phyloP scores from a whole-genome alignment of 1,140 invertebrate genomes.

The Dolichoris vasculosae region DNA sequence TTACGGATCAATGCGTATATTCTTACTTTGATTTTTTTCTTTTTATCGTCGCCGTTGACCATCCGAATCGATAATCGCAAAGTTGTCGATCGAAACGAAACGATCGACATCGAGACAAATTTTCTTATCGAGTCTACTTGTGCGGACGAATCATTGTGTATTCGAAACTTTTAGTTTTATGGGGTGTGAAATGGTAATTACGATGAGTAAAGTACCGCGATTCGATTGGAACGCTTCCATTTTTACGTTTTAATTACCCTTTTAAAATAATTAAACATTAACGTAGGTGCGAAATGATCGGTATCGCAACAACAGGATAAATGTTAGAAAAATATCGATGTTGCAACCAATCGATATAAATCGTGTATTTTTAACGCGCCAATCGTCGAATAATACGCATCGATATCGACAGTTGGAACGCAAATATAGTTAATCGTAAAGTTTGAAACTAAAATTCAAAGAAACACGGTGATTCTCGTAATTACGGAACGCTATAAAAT shows the following conservation, averaged over 20 bases:
- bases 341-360: too few relatives aligned
- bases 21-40: neutral
- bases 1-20: neutral
- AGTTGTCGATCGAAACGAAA: neutral
- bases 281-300: neutral
- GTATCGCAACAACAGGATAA: too few relatives aligned
- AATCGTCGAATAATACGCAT: too few relatives aligned
- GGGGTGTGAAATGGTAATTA: neutral
- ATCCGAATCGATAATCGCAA: neutral
- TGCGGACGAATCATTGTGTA: neutral
- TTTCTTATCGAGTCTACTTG: neutral
- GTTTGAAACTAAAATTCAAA: too few relatives aligned
- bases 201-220: too few relatives aligned
- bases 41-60: neutral
- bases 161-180: neutral
- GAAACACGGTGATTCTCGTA: neutral
- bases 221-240: neutral
- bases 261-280: slow-evolving; percentile 1
- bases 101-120: neutral
- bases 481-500: neutral
- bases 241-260: neutral
- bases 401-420: too few relatives aligned
- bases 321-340: too few relatives aligned
- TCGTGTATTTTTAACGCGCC: too few relatives aligned
- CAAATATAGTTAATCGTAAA: too few relatives aligned